phyloP scores from a whole-genome alignment of 2,888 invertebrate species.

The Drosophila meridiana region DNA sequence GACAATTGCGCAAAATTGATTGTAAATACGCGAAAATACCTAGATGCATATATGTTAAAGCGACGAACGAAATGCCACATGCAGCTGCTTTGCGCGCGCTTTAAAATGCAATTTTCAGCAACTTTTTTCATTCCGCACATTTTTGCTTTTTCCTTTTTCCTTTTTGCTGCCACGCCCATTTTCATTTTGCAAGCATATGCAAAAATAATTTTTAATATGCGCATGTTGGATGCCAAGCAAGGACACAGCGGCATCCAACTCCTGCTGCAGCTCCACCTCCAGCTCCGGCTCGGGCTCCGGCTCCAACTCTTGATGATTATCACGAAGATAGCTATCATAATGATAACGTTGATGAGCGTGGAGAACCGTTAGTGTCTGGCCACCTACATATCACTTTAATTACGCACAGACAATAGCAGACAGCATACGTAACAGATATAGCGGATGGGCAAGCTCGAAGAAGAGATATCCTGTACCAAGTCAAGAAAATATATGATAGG shows the following conservation, averaged over 20 bases:
- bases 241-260: slow-evolving; percentile 7
- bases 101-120: slow-evolving; percentile 60
- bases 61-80: neutral
- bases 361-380: slow-evolving; percentile 38
- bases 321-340: slow-evolving; percentile 35
- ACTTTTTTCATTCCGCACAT: slow-evolving; percentile 67
- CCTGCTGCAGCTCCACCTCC: slow-evolving; percentile 13
- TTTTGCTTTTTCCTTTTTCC: slow-evolving; percentile 1
- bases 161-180: slow-evolving; percentile 33
- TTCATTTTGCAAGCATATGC: slow-evolving; percentile 53
- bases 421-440: neutral
- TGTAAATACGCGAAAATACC: slow-evolving; percentile 22
- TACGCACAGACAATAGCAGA: slow-evolving; percentile 46
- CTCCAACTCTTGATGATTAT: slow-evolving; percentile 18
- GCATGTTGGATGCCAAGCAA: slow-evolving; percentile 55
- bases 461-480: slow-evolving; percentile 7
- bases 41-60: slow-evolving; percentile 43
- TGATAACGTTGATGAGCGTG: slow-evolving; percentile 46
- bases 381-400: slow-evolving; percentile 74
- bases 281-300: neutral
- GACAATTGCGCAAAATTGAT: slow-evolving; percentile 48
- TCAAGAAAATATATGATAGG: neutral
- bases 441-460: neutral
- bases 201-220: slow-evolving; percentile 75
- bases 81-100: slow-evolving; percentile 6